Evolutionary conservation across 2,888 invertebrate genomes (phyloP).

Genomic region (Psococerastis gibbosa): DNA sequence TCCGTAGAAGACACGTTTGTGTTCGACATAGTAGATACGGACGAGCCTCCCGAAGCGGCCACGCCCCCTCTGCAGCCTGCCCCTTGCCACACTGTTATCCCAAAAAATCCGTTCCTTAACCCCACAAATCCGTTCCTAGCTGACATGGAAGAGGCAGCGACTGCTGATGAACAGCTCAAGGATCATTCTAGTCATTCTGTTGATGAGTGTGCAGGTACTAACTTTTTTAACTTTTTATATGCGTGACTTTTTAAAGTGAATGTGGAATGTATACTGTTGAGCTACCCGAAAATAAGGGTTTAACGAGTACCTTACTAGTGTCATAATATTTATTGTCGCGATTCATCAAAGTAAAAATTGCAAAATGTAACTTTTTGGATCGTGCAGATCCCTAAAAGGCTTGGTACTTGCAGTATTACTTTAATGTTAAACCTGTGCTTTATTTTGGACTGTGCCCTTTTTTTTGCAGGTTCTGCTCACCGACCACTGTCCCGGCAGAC

Average conservation of each 20-base stretch:
- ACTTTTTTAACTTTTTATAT: not conserved
- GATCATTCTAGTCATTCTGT: constrained; percentile 9
- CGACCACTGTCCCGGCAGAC: constrained; percentile 47
- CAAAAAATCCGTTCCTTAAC: constrained; percentile 1
- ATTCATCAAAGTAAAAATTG: no score
- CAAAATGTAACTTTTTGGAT: no score
- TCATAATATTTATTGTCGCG: no score
- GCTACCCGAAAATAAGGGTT: no score
- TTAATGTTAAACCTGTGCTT: no score
- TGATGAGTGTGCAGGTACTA: not conserved
- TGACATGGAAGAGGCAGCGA: constrained; percentile 24
- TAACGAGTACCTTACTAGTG: no score
- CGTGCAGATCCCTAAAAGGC: no score
- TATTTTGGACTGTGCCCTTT: no score
- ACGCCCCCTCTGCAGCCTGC: not conserved
- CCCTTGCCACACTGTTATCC: not conserved
- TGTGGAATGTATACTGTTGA: no score
- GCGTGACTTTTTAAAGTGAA: constrained; percentile 7
- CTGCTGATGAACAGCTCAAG: constrained; percentile 30
- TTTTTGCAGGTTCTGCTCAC: no score
- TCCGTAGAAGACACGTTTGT: constrained; percentile 58
- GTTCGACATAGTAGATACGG: constrained; percentile 68
- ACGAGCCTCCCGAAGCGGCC: constrained; percentile 34
- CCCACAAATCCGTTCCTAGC: constrained; percentile 6
- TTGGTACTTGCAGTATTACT: no score